Percentiles rank a stretch among this genome's conserved stretches.
phyloP scores from a whole-genome alignment of 2,113 vertebrate species.

The Rhea pennata region DNA sequence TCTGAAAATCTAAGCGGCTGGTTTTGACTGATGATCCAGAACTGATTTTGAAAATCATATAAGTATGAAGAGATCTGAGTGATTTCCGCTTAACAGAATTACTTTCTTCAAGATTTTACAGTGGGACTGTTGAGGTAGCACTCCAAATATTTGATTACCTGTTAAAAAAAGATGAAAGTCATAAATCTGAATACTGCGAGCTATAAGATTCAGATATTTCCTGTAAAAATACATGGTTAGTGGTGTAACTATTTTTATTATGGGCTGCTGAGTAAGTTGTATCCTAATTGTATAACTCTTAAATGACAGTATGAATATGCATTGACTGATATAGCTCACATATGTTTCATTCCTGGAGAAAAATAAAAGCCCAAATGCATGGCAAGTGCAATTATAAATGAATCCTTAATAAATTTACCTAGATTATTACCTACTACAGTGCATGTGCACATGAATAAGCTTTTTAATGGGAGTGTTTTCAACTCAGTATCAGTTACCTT shows the following conservation, averaged over 20 bases:
- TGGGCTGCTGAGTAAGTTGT: neutral
- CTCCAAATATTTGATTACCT: neutral
- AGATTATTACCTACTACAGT: neutral
- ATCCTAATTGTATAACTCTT: neutral
- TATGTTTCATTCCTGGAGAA: neutral
- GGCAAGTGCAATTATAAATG: conserved; percentile 10
- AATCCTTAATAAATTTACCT: conserved; percentile 18
- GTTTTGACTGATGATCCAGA: rapidly evolving
- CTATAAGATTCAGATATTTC: neutral
- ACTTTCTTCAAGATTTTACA: neutral
- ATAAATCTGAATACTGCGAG: neutral
- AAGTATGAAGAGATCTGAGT: neutral
- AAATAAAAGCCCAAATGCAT: neutral
- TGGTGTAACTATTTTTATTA: conserved; percentile 17
- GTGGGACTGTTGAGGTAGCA: neutral
- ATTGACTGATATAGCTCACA: neutral
- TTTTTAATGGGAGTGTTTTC: neutral
- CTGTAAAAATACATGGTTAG: neutral
- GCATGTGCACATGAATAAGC: neutral
- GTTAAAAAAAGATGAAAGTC: neutral
- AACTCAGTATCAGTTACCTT: neutral
- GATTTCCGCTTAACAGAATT: neutral
- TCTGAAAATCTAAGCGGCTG: neutral
- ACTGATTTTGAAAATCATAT: neutral
- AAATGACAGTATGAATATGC: conserved; percentile 3